These are phyloP conservation scores for Pantelozetes paolii DNA, from an alignment of 2,888 invertebrate species.

Conservation along the genomic window DNA sequence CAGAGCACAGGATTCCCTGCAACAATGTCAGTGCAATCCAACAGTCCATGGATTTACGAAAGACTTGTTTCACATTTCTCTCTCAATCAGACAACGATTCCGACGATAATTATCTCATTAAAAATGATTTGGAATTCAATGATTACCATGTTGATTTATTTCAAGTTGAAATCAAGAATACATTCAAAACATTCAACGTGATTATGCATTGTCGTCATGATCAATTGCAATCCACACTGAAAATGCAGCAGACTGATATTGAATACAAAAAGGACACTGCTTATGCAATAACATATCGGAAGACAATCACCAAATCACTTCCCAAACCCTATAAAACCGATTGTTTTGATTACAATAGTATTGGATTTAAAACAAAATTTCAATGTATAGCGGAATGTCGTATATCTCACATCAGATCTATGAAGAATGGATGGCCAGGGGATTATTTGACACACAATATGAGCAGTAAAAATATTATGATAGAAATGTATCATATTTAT, in stretches of 20 bases:
- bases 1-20: neutral
- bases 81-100: neutral
- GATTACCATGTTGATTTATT: neutral
- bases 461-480: neutral
- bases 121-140: neutral
- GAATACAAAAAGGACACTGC: neutral
- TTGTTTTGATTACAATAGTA: neutral
- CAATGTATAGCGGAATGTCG: neutral
- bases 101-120: neutral
- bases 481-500: too few relatives aligned
- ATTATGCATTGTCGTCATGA: neutral
- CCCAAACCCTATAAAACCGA: neutral
- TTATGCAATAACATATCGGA: neutral
- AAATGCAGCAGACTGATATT: neutral
- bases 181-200: neutral
- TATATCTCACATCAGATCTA: neutral
- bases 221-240: neutral
- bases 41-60: neutral
- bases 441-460: neutral
- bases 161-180: neutral
- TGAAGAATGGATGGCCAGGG: neutral
- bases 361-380: neutral
- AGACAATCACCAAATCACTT: neutral
- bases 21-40: neutral
- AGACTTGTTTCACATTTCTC: neutral